Evolutionary conservation across 2,113 vertebrate species (phyloP).

Genomic region (Petromus typicus): DNA sequence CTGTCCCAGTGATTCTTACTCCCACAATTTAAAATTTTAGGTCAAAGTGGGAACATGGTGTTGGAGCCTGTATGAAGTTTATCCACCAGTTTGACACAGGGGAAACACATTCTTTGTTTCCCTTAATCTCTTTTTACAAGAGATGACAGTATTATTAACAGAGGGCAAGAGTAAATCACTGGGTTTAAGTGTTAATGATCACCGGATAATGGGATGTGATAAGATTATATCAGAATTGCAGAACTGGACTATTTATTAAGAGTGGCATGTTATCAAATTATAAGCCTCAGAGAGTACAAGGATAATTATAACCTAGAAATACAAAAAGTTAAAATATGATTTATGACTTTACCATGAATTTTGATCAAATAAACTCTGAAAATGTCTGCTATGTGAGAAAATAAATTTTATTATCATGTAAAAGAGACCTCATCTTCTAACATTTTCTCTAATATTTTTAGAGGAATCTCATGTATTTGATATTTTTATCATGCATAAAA

Average conservation of each 20-base stretch:
- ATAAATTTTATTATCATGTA: slow-evolving; percentile 46
- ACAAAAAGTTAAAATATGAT: slow-evolving; percentile 58
- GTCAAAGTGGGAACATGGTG: slow-evolving; percentile 6
- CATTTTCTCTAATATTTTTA: slow-evolving; percentile 53
- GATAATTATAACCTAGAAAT: slow-evolving; percentile 66
- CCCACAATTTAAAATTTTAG: not conserved
- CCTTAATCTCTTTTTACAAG: slow-evolving; percentile 60
- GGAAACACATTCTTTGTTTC: slow-evolving; percentile 47
- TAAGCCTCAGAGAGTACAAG: slow-evolving; percentile 44
- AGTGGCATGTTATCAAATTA: slow-evolving; percentile 70
- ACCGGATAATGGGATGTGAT: slow-evolving; percentile 73
- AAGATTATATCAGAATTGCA: slow-evolving; percentile 72
- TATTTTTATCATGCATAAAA: slow-evolving; percentile 60
- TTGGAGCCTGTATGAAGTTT: not conserved
- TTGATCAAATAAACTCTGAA: slow-evolving; percentile 58
- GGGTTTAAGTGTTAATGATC: slow-evolving; percentile 76
- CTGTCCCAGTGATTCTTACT: not conserved
- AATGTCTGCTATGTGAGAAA: slow-evolving; percentile 45
- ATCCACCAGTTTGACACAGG: slow-evolving; percentile 52
- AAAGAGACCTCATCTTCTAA: slow-evolving; percentile 55
- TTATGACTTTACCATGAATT: slow-evolving; percentile 66
- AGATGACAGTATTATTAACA: slow-evolving; percentile 62
- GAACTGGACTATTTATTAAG: slow-evolving; percentile 73
- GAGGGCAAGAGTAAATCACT: slow-evolving; percentile 70
- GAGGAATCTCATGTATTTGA: slow-evolving; percentile 35